phyloP scores from a whole-genome alignment of 2,888 invertebrate species.

The Polietes domitor region DNA sequence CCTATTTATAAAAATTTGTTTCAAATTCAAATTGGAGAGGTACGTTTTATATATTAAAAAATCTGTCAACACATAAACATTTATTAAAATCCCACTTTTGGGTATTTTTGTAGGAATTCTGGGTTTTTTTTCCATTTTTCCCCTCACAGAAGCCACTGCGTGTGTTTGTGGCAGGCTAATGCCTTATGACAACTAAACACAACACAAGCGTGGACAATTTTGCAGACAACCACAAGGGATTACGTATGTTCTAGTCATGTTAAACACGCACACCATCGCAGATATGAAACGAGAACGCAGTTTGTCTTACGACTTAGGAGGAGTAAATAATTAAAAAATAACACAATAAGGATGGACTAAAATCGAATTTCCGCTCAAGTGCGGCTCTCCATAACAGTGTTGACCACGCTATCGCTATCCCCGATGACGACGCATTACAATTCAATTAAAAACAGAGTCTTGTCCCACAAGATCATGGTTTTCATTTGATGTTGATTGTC shows the following conservation, averaged over 20 bases:
- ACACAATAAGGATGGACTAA: not conserved
- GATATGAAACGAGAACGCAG: not conserved
- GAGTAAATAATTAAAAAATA: constrained; percentile 7
- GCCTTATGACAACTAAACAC: not conserved
- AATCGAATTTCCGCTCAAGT: no score
- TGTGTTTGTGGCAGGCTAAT: not conserved
- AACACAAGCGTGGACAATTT: not conserved
- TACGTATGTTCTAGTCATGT: not conserved
- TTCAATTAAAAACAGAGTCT: not conserved
- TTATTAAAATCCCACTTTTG: no score
- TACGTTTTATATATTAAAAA: no score
- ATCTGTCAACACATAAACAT: no score
- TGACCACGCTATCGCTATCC: not conserved
- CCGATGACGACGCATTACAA: not conserved
- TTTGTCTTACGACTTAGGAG: not conserved
- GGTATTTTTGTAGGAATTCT: no score
- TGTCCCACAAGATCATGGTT: no score
- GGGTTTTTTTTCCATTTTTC: no score
- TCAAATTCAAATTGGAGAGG: no score
- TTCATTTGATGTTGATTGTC: no score
- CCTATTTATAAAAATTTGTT: no score
- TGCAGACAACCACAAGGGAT: not conserved
- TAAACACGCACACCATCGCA: not conserved
- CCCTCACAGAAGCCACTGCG: no score
- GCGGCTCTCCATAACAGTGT: not conserved